Evolutionary conservation across 2,888 invertebrate species (phyloP), one percentile per base, ranked within the genome.

Genomic region (Drosophila paranaensis): DNA sequence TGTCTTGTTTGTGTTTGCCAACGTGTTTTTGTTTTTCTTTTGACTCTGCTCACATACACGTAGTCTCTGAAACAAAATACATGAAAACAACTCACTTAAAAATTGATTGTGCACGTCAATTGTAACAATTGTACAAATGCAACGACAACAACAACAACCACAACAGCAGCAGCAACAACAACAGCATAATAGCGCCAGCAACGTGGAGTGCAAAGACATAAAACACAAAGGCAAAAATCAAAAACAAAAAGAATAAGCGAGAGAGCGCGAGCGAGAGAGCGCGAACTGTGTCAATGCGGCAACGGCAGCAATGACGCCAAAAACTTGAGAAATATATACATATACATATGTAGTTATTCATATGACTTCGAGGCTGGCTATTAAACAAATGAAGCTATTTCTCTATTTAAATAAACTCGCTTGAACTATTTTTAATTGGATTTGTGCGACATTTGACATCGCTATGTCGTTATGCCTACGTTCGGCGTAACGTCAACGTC

Each of bases 221-320:
- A 77, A 77, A 71, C 50, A 65, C 57, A 75, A 71, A 71, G 42
- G 54, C 77, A 80, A 63, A 71, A 53, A 61, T 50, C 71, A 76
- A 76, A 76, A 77, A 67, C 77, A 77, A 65, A 55, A 60, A 67
- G 48, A 67, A 62, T 73, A 27, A 58, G 64, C 77, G 39, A 58
- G 64, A 80, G 87, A 78, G 71, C 66, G 56, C 33, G 74, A 77
- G 87, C 81, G 64, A 85, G 83, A 83, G 89, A 89, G 89, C 81
- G 83, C 82, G 67, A 85, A 88, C 62, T 84, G 85, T 87, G 83
- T 81, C 88, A 82, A 85, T 82, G 82, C 85, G 82, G 80, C 66
- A 71, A 61, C 61, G 27, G 45, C 45, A 60, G 74, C 66, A 66
- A 61, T 89, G 88, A 88, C 89, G 85, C 85, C 82, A 84, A 88